Evolutionary conservation across 2,797 vertebrate species (phyloP).

Genomic region (Danionella dracula): DNA sequence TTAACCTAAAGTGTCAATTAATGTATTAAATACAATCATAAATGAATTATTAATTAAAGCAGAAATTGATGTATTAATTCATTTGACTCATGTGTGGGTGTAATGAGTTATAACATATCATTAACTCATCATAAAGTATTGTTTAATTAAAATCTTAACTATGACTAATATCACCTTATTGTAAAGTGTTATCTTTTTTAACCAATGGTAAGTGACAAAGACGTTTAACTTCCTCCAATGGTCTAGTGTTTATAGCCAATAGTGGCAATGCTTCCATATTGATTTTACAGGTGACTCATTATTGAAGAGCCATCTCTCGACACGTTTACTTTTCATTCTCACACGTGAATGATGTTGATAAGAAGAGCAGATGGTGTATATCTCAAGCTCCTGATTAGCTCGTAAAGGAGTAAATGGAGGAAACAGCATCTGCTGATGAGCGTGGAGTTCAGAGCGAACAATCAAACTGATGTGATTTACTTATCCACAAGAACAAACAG

Average conservation of each 20-base stretch:
- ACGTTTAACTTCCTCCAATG: no score
- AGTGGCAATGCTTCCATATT: neutral
- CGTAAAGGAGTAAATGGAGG: conserved; percentile 9
- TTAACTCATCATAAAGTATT: no score
- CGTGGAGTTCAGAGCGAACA: neutral
- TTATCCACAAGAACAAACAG: neutral
- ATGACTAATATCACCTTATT: no score
- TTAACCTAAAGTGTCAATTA: no score
- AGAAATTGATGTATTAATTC: no score
- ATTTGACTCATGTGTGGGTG: no score
- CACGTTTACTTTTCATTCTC: conserved; percentile 10
- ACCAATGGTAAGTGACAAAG: no score
- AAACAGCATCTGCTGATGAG: conserved; percentile 8
- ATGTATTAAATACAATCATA: no score
- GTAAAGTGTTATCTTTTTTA: no score
- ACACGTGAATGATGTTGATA: conserved; percentile 17
- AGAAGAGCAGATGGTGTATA: conserved; percentile 9
- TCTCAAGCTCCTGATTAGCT: conserved; percentile 11
- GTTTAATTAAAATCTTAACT: no score
- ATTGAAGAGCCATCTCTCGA: neutral
- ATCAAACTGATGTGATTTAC: neutral
- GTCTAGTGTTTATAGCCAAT: neutral
- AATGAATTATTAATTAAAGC: no score
- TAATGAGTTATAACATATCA: no score
- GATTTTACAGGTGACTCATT: neutral